A percentile compares a stretch with the other conserved stretches of the same genome.
Evolutionary conservation across 1,140 invertebrate species (phyloP).

Genomic region (Callitettix versicolor): DNA sequence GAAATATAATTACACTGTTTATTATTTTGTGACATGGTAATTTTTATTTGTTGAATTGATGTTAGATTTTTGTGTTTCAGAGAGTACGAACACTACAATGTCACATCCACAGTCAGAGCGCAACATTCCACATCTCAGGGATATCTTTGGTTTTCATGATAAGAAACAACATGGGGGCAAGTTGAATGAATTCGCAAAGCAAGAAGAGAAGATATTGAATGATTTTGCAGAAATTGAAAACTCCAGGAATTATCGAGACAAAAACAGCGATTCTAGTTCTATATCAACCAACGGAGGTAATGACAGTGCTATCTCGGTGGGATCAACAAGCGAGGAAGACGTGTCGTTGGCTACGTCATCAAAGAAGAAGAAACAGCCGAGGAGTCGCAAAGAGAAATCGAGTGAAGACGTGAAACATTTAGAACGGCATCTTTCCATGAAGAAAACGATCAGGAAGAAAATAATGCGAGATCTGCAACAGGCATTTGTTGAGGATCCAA

Average conservation of each 20-base stretch:
- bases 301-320: constrained; percentile 39
- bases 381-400: constrained; percentile 44
- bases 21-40: too few species aligned
- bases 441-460: constrained; percentile 75
- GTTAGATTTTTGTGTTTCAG: too few species aligned
- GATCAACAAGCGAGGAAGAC: constrained; percentile 43
- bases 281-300: constrained; percentile 29
- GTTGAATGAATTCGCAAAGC: constrained; percentile 22
- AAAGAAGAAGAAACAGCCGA: constrained; percentile 43
- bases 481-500: constrained; percentile 62
- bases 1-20: too few species aligned
- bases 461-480: constrained; percentile 72
- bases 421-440: constrained; percentile 73
- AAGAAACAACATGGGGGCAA: background rate
- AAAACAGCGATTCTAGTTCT: constrained; percentile 14
- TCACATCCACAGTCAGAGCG: constrained; percentile 42
- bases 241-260: background rate
- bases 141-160: constrained; percentile 47
- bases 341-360: constrained; percentile 36
- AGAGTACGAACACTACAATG: constrained; percentile 24
- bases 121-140: constrained; percentile 53
- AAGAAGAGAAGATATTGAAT: constrained; percentile 8
- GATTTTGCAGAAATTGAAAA: constrained; percentile 28
- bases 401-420: constrained; percentile 64
- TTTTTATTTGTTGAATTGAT: too few species aligned